Evolutionary conservation across 1,140 invertebrate genomes (phyloP), one percentile per base, ranked within the genome.

Genomic region (Triops longicaudatus): DNA sequence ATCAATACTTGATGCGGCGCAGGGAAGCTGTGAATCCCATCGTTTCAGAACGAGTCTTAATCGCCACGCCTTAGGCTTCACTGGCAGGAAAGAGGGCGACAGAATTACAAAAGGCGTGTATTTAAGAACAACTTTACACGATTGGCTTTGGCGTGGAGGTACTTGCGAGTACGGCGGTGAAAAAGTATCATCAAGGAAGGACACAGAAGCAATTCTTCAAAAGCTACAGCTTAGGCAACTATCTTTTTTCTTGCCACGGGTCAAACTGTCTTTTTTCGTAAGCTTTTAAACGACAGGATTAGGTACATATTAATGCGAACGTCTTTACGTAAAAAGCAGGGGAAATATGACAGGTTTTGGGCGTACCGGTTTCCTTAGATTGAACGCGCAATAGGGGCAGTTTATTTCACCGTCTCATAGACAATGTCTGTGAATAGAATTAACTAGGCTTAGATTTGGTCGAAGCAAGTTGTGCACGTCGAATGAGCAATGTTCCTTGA

Each of bases 1-100:
- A 63, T 63, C 50, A 63, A 63, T 63, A 63, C 50, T 63, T 22
- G 50, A 63, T 63, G 50, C 50, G 50, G 50, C 50, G 50, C 50
- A 63, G 50, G 50, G 50, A 63, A 63, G 50, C 50, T 63, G 50
- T 6, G 50, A 63, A 63, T 14, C 50, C 17, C 22, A n/a, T 22
- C 22, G 14, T 63, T 63, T 22, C 50, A 14, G 50, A 63, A 63
- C 10, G 17, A 4, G 50, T 17, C 22, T 22, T 63, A 63, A 63
- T 63, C 50, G 50, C 50, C 50, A 63, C 50, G 50, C 50, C n/a
- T 63, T 63, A 63, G 50, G 22, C 14, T 63, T 63, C 50, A 63
- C 14, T 63, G 50, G 50, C 50, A 63, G n/a, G 22, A 63, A 17
- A 22, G 50, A 63, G 22, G 50, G 50, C 50, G 50, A 63, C 14